phyloP scores from a whole-genome alignment of 1,140 invertebrate genomes.

The Aphelenchoides fujianensis region DNA sequence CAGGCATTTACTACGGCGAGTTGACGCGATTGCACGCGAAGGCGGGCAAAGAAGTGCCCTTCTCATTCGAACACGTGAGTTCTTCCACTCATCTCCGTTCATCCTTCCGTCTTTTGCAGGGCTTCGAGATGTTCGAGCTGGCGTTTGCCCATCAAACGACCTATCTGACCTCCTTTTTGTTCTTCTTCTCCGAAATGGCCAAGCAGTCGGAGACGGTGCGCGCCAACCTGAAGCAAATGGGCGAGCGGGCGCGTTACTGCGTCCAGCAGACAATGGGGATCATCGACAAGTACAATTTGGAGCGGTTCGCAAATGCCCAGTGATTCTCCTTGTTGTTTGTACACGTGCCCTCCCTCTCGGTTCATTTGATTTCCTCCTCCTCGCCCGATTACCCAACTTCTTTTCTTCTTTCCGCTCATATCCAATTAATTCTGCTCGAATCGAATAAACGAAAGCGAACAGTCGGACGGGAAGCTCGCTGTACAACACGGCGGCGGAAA shows the following conservation, averaged over 20 bases:
- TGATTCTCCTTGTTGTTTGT: no score
- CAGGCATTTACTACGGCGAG: conserved; percentile 12
- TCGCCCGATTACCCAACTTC: no score
- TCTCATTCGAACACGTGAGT: conserved; percentile 8
- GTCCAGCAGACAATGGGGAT: not conserved
- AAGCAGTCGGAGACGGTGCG: not conserved
- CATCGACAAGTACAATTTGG: conserved; percentile 14
- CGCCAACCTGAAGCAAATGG: not conserved
- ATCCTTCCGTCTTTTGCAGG: no score
- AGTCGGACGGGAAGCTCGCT: no score
- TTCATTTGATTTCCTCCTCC: no score
- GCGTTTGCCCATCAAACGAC: conserved; percentile 4
- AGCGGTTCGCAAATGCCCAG: conserved; percentile 10
- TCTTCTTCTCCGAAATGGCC: conserved; percentile 9
- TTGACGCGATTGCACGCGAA: not conserved
- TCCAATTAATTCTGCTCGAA: no score
- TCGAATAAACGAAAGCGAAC: no score
- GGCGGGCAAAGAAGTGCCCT: conserved; percentile 1
- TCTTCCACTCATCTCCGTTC: no score
- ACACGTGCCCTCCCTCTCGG: no score
- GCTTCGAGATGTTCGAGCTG: conserved; percentile 7
- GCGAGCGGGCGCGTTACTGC: not conserved
- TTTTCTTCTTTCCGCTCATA: no score
- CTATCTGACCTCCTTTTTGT: conserved; percentile 10
- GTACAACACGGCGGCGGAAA: no score